Evolutionary conservation across 2,113 vertebrate genomes (phyloP), one percentile per base, ranked within the genome.

Genomic region (Atrichornis clamosus): DNA sequence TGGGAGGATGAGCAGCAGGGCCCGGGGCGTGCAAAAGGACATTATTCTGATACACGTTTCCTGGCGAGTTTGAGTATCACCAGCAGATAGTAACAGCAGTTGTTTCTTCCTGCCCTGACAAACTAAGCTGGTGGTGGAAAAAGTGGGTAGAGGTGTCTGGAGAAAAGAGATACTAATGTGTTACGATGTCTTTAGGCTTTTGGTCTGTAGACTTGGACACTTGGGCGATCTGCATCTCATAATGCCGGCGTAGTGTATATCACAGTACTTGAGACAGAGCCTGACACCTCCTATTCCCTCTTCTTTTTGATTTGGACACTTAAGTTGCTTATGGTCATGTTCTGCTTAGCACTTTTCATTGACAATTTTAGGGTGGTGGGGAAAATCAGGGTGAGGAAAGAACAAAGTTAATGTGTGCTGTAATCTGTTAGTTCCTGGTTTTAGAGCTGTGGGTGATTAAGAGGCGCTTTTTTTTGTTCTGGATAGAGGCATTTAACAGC

Each of bases 31-130:
- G 60, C 26, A 22, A 52, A 59, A 37, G 32, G 1, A 32, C 20
- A 3, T 73, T 13, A 4, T 70, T 50, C 39, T 42, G 42, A 1
- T 52, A 15, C 0, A 15, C 0, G 3, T 42, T 87, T 75, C 23
- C 33, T 50, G 50, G n/a, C 3, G 8, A 30, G 62, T 28, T 76
- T 21, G 30, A 37, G 39, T 41, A 0, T 73, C n/a, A 9, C 9
- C 11, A 35, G 47, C 10, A 19, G n/a, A 15, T n/a, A 23, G 53
- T 13, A 63, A 5, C 32, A 26, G 2, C 13, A 74, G 21, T 16
- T 74, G 49, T 50, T 65, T 81, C 55, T 55, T 84, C 19, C 30
- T n/a, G 32, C 23, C n/a, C 24, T 26, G 63, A 14, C 41, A 69
- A 80, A 53, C 23, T 73, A 27, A 42, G 42, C 7, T 58, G 42